Evolutionary conservation across 2,797 vertebrate genomes (phyloP), one percentile per base, ranked within the genome.

Genomic region (Falco peregrinus): DNA sequence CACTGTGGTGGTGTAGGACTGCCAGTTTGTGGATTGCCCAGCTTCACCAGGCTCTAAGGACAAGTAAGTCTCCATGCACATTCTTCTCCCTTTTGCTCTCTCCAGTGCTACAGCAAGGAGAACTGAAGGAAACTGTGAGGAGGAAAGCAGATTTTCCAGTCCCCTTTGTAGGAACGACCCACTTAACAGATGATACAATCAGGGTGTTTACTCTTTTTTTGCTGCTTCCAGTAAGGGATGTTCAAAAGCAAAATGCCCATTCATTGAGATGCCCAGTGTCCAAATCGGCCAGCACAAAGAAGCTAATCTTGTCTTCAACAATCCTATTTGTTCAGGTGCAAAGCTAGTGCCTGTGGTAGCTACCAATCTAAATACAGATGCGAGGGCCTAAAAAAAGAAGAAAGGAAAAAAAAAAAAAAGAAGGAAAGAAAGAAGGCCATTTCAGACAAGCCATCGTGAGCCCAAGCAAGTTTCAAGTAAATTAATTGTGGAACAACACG

Each of bases 281-380:
- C 84, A 85, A 51, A 87, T 22, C 4, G 2, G 37, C n/a, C 4
- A 0, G 65, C 84, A 93, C 82, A 88, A 92, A 96, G 51, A n/a
- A 87, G 24, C 65, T 91, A 81, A 84, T 91, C 89, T 94, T 92
- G 81, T 88, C 47, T 65, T 48, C 87, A 50, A 65, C 71, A 78
- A 45, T 94, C 53, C 54, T 96, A 45, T 96, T 95, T 96, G 89
- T 89, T 96, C 94, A 96, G 96, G 94, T 96, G 92, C 89, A 94
- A 87, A 90, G 54, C 86, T 87, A 60, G 64, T 89, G 78, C 65
- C 82, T 87, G 89, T 4, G 6, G 47, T 76, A 82, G 47, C 74
- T 86, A 88, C 61, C 92, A 92, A 69, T 76, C 47, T 78, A 91
- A 90, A 91, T 63, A 85, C n/a, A 90, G 53, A 95, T 68, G 68